A percentile compares a stretch with the other conserved stretches of the same genome.
These are phyloP conservation scores for Proteles cristata DNA, from an alignment of 2,113 vertebrate species.

Conservation along the genomic window DNA sequence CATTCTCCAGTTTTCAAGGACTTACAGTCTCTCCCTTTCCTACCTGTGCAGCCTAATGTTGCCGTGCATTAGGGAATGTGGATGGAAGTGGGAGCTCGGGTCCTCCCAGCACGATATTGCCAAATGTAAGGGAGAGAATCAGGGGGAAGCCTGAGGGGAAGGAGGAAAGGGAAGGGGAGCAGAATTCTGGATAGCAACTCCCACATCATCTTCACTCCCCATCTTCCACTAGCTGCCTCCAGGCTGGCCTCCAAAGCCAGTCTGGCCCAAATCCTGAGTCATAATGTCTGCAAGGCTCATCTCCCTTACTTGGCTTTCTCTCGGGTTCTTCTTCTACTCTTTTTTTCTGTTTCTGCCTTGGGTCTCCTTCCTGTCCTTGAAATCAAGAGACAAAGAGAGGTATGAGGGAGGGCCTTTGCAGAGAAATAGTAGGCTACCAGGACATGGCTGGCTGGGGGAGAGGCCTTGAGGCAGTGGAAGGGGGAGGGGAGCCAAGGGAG, in stretches of 20 bases:
- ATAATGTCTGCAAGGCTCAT: background rate
- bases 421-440: background rate
- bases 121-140: background rate
- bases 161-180: background rate
- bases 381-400: background rate
- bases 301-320: background rate
- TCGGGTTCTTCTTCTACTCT: background rate
- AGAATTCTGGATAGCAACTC: background rate
- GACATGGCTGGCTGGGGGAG: background rate
- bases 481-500: background rate
- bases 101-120: background rate
- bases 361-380: background rate
- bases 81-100: background rate
- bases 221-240: background rate
- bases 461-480: background rate
- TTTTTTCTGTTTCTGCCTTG: background rate
- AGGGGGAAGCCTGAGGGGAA: background rate
- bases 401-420: background rate
- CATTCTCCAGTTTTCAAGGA: constrained; percentile 17
- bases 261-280: background rate
- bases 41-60: background rate
- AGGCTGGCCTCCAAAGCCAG: background rate
- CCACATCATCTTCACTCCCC: background rate
- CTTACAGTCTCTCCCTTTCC: background rate
- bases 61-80: background rate